phyloP scores from a whole-genome alignment of 2,797 vertebrate genomes.

The Pampus argenteus region DNA sequence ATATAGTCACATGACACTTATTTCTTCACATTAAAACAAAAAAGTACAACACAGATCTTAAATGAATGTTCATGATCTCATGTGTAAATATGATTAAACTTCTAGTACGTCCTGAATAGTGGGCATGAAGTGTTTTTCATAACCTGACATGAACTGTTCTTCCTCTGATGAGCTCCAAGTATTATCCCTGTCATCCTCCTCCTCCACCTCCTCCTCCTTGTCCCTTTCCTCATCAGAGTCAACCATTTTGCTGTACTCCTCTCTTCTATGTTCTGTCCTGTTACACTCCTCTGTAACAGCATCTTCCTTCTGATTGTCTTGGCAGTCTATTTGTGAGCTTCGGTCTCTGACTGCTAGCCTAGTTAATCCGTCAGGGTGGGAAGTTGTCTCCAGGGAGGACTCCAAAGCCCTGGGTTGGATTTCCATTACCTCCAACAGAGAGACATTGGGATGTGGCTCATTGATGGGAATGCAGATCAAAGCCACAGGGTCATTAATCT shows the following conservation, averaged over 20 bases:
- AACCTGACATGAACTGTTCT: slow-evolving; percentile 65
- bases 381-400: background rate
- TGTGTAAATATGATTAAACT: slow-evolving; percentile 9
- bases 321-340: slow-evolving; percentile 15
- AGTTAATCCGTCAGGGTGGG: background rate
- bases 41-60: background rate
- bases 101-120: slow-evolving; percentile 51
- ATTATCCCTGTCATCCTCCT: slow-evolving; percentile 5
- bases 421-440: slow-evolving; percentile 77
- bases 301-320: slow-evolving; percentile 23
- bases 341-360: slow-evolving; percentile 1
- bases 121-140: slow-evolving; percentile 86
- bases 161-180: slow-evolving; percentile 59
- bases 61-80: slow-evolving; percentile 1
- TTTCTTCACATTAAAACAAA: background rate
- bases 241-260: slow-evolving; percentile 76
- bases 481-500: slow-evolving; percentile 61
- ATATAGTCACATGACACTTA: background rate
- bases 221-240: slow-evolving; percentile 70
- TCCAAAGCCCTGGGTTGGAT: background rate
- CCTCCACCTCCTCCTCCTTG: background rate
- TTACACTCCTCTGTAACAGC: slow-evolving; percentile 21
- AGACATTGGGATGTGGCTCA: slow-evolving; percentile 70
- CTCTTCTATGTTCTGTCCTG: slow-evolving; percentile 24
- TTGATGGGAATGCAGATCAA: slow-evolving; percentile 41